These are phyloP conservation scores for Mesorhabditis sp. DNA, from an alignment of 2,888 invertebrate genomes.

Conservation along the genomic window DNA sequence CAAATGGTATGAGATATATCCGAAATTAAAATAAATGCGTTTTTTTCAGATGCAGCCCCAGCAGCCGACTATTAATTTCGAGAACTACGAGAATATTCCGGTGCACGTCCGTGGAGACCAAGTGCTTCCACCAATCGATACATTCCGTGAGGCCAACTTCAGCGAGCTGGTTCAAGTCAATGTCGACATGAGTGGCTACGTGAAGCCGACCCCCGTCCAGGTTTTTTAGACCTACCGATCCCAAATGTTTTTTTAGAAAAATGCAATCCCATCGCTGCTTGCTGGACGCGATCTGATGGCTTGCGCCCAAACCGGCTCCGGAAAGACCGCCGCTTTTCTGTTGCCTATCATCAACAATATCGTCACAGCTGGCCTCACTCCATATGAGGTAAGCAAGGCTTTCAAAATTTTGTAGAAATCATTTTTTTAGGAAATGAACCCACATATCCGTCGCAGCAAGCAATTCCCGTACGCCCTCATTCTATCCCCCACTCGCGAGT, in stretches of 20 bases:
- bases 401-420: not conserved
- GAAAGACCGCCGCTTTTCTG: conserved; percentile 96
- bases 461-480: conserved; percentile 93
- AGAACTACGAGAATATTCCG: conserved; percentile 99
- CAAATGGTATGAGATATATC: not conserved
- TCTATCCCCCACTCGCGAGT: conserved; percentile 94
- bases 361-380: conserved; percentile 63
- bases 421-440: conserved; percentile 36
- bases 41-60: not conserved
- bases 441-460: conserved; percentile 71
- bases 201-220: conserved; percentile 63
- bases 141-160: conserved; percentile 54
- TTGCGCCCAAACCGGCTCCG: conserved; percentile 75
- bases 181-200: conserved; percentile 59
- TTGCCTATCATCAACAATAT: conserved; percentile 96
- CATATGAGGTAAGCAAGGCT: not conserved
- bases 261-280: conserved; percentile 94
- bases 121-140: conserved; percentile 71
- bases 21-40: not conserved
- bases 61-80: conserved; percentile 80
- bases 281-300: conserved; percentile 78
- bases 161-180: conserved; percentile 59
- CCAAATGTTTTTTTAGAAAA: conserved; percentile 71
- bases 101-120: conserved; percentile 97
- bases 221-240: conserved; percentile 16